phyloP scores from a whole-genome alignment of 2,797 vertebrate species.

The Merluccius polli region DNA sequence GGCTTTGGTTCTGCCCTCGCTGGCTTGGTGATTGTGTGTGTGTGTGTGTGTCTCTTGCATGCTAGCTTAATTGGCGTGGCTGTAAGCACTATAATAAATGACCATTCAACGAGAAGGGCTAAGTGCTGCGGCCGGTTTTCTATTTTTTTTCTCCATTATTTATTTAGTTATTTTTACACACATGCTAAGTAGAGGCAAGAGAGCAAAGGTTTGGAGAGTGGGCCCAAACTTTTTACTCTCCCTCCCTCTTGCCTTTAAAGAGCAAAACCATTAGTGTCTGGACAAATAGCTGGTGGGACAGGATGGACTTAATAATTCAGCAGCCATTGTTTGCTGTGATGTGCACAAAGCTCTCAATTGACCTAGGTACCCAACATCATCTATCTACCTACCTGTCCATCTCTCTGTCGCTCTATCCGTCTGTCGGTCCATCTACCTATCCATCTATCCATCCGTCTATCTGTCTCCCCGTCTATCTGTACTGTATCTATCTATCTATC shows the following conservation, averaged over 20 bases:
- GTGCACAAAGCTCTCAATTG: slow-evolving; percentile 62
- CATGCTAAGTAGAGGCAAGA: background rate
- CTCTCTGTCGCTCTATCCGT: background rate
- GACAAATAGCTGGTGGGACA: slow-evolving; percentile 67
- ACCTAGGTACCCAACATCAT: slow-evolving; percentile 55
- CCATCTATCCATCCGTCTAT: slow-evolving; percentile 46
- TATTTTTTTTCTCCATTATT: background rate
- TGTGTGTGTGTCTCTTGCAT: background rate
- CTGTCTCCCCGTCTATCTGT: background rate
- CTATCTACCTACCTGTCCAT: background rate
- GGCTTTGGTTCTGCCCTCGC: background rate
- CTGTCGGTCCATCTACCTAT: background rate
- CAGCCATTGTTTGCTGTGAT: slow-evolving; percentile 74
- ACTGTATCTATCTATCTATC: background rate
- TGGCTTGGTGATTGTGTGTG: background rate
- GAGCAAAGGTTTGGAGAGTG: background rate
- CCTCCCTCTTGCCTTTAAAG: slow-evolving; percentile 44
- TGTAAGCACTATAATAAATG: background rate
- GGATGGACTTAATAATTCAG: slow-evolving; percentile 77
- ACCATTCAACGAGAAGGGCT: background rate
- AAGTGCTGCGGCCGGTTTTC: background rate
- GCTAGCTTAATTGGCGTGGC: background rate
- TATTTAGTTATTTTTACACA: slow-evolving; percentile 4
- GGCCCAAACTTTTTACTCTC: slow-evolving; percentile 4
- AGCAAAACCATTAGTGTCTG: slow-evolving; percentile 65